phyloP scores from a whole-genome alignment of 2,888 invertebrate species.

The Mylabris sibirica region DNA sequence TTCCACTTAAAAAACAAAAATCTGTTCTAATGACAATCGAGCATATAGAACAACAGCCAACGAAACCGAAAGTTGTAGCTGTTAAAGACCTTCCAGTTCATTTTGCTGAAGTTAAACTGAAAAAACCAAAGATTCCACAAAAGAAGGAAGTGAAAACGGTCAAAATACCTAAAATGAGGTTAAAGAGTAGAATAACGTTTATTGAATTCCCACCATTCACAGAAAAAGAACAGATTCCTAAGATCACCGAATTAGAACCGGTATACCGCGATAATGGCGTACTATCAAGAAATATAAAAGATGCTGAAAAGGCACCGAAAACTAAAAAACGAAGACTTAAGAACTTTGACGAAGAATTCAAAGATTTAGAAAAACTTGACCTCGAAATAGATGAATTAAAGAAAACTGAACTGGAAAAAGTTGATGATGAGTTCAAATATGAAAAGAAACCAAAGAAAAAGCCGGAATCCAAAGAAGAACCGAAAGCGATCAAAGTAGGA shows the following conservation, averaged over 20 bases:
- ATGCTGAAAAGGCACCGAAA: constrained; percentile 58
- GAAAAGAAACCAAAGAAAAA: constrained; percentile 45
- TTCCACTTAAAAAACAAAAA: constrained; percentile 44
- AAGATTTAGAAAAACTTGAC: constrained; percentile 61
- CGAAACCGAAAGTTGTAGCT: constrained; percentile 68
- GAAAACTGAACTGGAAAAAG: constrained; percentile 56
- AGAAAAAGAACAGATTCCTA: constrained; percentile 53
- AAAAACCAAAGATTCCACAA: constrained; percentile 52
- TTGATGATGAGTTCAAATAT: constrained; percentile 53
- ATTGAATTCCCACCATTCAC: constrained; percentile 59
- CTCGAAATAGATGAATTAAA: constrained; percentile 59
- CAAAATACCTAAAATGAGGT: constrained; percentile 70
- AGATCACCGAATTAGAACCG: constrained; percentile 56
- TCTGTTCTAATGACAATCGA: constrained; percentile 51
- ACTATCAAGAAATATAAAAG: constrained; percentile 63
- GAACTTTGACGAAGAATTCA: constrained; percentile 57
- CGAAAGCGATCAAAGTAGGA: constrained; percentile 53
- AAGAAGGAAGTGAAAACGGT: constrained; percentile 53
- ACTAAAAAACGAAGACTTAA: constrained; percentile 57
- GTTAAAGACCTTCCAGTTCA: constrained; percentile 60
- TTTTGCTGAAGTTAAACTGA: constrained; percentile 72
- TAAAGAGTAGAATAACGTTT: constrained; percentile 75
- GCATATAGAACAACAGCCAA: constrained; percentile 68
- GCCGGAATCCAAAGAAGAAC: constrained; percentile 41
- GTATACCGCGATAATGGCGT: constrained; percentile 58